Percentiles rank a stretch among this genome's conserved stretches.
These are phyloP conservation scores for Panagrolaimus sp. DNA, from an alignment of 1,140 invertebrate genomes.

Conservation along the genomic window DNA sequence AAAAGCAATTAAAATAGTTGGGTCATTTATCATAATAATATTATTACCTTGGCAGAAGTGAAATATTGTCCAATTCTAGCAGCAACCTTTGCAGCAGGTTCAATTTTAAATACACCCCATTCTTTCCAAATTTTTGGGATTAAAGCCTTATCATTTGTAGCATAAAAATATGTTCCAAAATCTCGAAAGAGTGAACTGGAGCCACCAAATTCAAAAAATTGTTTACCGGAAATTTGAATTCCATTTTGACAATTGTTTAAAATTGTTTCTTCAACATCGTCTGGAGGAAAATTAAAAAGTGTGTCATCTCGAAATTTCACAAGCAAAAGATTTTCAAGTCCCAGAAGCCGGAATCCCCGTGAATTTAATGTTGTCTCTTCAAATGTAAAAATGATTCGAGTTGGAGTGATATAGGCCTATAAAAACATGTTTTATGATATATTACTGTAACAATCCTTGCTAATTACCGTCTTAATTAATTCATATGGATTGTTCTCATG, in stretches of 20 bases:
- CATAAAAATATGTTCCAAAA: conserved; percentile 45
- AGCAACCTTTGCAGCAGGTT: neutral
- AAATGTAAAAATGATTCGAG: neutral
- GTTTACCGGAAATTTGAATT: neutral
- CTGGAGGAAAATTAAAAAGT: neutral
- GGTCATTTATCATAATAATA: neutral
- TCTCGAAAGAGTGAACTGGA: conserved; percentile 50
- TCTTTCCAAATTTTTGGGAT: neutral
- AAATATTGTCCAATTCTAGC: neutral
- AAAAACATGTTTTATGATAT: neutral
- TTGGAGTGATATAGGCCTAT: neutral
- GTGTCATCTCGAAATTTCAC: neutral
- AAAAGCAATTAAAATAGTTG: neutral
- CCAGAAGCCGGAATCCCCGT: neutral
- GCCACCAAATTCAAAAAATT: conserved; percentile 47
- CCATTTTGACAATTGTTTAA: neutral
- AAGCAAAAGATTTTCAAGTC: neutral
- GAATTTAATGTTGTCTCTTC: neutral
- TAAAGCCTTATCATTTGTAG: neutral
- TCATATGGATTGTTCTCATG: no score
- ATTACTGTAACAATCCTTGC: no score
- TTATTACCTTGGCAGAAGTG: neutral
- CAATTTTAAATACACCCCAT: neutral
- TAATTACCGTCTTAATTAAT: no score
- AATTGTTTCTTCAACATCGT: neutral